Conservation (phyloP, 2,888 invertebrate species). For the Augiades crinisus region DNA sequence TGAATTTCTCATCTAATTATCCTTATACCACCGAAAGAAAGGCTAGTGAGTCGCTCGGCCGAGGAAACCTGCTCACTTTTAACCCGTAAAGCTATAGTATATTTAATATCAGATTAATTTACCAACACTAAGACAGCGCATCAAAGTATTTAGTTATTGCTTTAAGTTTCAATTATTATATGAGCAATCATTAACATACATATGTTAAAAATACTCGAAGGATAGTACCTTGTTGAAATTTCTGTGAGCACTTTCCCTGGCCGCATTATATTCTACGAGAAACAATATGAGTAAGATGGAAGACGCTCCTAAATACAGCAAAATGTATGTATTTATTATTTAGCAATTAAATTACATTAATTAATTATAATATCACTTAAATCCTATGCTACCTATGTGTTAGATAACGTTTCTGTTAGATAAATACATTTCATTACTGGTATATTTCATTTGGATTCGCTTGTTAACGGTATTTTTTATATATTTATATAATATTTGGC, state of each 20-base stretch:
- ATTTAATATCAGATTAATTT: too few species aligned
- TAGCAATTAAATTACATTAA: conserved; percentile 60
- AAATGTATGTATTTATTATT: conserved; percentile 70
- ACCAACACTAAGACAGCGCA: too few species aligned
- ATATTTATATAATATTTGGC: conserved; percentile 62
- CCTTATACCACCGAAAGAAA: conserved; percentile 72
- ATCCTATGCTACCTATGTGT: conserved; percentile 63
- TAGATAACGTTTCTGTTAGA: conserved; percentile 57
- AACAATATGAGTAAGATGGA: conserved; percentile 73
- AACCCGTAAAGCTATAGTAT: conserved; percentile 27
- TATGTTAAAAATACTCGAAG: too few species aligned
- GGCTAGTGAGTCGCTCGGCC: conserved; percentile 52
- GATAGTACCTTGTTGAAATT: too few species aligned
- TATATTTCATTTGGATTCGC: conserved; percentile 56
- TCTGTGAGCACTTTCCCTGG: conserved; percentile 37
- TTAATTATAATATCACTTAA: conserved; percentile 68
- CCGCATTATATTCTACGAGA: conserved; percentile 57
- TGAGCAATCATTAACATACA: too few species aligned
- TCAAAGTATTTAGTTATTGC: too few species aligned
- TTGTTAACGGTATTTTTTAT: conserved; percentile 50
- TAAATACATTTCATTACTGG: conserved; percentile 64
- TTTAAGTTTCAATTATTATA: too few species aligned
- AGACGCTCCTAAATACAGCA: conserved; percentile 81
- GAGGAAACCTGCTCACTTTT: conserved; percentile 31
- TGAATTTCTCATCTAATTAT: conserved; percentile 70